Percentiles rank a stretch among this genome's conserved stretches.
Evolutionary conservation across 2,797 vertebrate genomes (phyloP).

Genomic region (Spinus pinus): DNA sequence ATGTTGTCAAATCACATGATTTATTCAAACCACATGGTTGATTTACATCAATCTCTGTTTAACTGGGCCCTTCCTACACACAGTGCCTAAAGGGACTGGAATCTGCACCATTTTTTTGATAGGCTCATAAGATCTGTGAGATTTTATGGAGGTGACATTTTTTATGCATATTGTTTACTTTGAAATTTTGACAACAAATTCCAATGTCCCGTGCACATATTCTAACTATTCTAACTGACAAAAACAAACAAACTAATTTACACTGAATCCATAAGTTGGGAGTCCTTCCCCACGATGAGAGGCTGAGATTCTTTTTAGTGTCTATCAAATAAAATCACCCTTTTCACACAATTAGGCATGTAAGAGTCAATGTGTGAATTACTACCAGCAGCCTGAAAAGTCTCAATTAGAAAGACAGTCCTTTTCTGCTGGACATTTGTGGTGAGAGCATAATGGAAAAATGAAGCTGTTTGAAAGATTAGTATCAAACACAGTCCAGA

Average conservation of each 20-base stretch:
- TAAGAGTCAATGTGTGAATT: neutral
- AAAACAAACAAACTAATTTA: neutral
- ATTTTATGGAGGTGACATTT: neutral
- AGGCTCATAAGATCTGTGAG: neutral
- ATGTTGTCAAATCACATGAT: neutral
- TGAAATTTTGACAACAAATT: neutral
- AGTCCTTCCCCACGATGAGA: neutral
- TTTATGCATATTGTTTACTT: neutral
- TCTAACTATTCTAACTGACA: neutral
- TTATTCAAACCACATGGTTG: too few species aligned
- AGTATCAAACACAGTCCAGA: neutral
- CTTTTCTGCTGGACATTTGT: neutral
- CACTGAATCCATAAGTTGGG: neutral
- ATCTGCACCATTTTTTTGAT: neutral
- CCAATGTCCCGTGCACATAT: neutral
- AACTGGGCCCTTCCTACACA: neutral
- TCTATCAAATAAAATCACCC: neutral
- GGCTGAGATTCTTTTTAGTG: neutral
- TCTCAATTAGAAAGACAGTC: neutral
- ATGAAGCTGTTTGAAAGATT: neutral
- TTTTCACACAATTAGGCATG: neutral
- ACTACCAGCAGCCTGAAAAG: neutral
- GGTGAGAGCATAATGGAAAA: accelerated
- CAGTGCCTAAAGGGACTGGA: neutral
- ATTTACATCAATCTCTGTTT: neutral